Evolutionary conservation across 2,888 invertebrate species (phyloP).

Genomic region (Nebria salina): DNA sequence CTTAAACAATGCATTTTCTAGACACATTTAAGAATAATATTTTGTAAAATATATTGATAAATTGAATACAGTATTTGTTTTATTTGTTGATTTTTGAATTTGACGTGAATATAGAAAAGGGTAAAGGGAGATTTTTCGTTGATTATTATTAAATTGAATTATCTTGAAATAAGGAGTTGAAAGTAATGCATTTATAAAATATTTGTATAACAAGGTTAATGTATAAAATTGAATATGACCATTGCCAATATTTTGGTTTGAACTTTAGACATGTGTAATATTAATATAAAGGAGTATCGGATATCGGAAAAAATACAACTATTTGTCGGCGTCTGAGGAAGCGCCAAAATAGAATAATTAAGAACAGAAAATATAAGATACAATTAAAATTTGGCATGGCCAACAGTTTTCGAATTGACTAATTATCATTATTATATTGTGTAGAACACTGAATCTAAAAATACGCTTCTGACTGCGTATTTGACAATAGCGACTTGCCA

Average conservation of each 20-base stretch:
- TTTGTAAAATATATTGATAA: no score
- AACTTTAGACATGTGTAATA: background rate
- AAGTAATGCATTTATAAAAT: no score
- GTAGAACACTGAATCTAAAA: background rate
- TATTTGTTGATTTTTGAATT: no score
- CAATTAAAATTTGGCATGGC: conserved; percentile 38
- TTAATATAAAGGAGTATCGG: background rate
- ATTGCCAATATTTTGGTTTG: background rate
- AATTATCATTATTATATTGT: conserved; percentile 10
- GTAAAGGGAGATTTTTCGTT: no score
- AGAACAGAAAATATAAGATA: conserved; percentile 20
- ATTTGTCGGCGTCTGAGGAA: background rate
- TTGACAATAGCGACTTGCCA: conserved; percentile 13
- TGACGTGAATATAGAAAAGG: no score
- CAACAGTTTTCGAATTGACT: conserved; percentile 1
- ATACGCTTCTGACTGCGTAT: conserved; percentile 2
- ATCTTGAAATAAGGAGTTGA: no score
- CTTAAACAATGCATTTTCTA: no score
- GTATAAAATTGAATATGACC: no score
- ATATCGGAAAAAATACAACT: background rate
- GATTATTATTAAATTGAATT: no score
- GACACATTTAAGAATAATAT: no score
- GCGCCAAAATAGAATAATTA: conserved; percentile 35
- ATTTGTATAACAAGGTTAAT: no score
- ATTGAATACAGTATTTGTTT: no score